Percentiles rank a stretch among this genome's conserved stretches.
phyloP scores from a whole-genome alignment of 2,113 vertebrate genomes.

The Ginglymostoma cirratum region DNA sequence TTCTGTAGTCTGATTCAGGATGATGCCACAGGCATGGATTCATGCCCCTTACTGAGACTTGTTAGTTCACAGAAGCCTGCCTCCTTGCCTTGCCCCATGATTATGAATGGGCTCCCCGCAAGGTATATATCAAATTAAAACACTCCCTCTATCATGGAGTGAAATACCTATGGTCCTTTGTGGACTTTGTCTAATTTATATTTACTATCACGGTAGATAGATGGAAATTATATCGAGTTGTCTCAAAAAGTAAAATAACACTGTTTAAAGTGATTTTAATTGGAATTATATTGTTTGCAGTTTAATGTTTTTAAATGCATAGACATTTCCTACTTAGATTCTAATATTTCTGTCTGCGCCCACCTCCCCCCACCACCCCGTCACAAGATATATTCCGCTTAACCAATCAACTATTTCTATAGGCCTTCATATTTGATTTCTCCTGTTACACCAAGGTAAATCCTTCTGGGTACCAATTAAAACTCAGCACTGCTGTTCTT shows the following conservation, averaged over 20 bases:
- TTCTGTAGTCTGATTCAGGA: neutral
- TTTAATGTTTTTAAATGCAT: neutral
- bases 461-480: conserved; percentile 92
- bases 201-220: neutral
- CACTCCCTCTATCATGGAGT: too few species aligned
- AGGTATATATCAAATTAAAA: too few species aligned
- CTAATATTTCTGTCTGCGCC: neutral
- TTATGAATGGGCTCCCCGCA: too few species aligned
- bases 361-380: too few species aligned
- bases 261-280: neutral
- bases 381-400: conserved; percentile 39
- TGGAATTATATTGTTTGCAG: neutral
- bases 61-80: too few species aligned
- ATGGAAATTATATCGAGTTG: neutral
- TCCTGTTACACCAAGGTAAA: conserved; percentile 50
- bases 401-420: conserved; percentile 16
- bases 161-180: too few species aligned
- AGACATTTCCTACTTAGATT: neutral
- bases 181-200: neutral
- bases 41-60: too few species aligned
- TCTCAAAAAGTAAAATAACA: neutral
- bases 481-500: conserved; percentile 81
- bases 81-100: too few species aligned
- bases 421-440: neutral
- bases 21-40: too few species aligned